Evolutionary conservation across 2,797 vertebrate species (phyloP).

Genomic region (Cuniculus paca): DNA sequence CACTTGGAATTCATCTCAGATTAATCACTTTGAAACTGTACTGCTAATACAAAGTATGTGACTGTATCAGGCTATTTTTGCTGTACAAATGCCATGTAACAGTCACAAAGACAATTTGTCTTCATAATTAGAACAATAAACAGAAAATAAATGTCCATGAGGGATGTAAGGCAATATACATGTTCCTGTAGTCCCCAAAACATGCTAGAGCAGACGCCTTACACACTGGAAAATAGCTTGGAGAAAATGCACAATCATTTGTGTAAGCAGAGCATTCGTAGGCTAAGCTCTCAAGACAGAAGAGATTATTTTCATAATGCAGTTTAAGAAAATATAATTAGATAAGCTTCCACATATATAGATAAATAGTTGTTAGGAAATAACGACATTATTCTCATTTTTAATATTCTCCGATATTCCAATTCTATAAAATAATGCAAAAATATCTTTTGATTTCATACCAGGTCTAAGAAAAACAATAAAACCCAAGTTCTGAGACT

Average conservation of each 20-base stretch:
- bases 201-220: constrained; percentile 59
- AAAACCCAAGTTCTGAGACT: background rate
- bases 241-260: constrained; percentile 44
- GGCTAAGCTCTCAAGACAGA: constrained; percentile 66
- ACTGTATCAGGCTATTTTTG: constrained; percentile 72
- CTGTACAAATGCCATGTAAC: constrained; percentile 66
- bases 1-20: constrained; percentile 78
- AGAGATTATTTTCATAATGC: constrained; percentile 67
- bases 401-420: constrained; percentile 43
- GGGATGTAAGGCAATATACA: constrained; percentile 41
- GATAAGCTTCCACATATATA: constrained; percentile 71
- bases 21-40: constrained; percentile 83
- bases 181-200: constrained; percentile 72
- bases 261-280: constrained; percentile 2
- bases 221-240: constrained; percentile 65
- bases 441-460: constrained; percentile 74
- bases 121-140: constrained; percentile 87
- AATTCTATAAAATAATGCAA: constrained; percentile 66
- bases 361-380: constrained; percentile 67
- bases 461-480: constrained; percentile 57
- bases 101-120: constrained; percentile 62
- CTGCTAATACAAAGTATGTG: constrained; percentile 73
- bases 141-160: constrained; percentile 75
- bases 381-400: constrained; percentile 72
- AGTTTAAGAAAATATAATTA: constrained; percentile 72